Percentiles rank a stretch among this genome's conserved stretches.
These are phyloP conservation scores for Zophobas atratus DNA, from an alignment of 1,140 invertebrate species.

Conservation along the genomic window DNA sequence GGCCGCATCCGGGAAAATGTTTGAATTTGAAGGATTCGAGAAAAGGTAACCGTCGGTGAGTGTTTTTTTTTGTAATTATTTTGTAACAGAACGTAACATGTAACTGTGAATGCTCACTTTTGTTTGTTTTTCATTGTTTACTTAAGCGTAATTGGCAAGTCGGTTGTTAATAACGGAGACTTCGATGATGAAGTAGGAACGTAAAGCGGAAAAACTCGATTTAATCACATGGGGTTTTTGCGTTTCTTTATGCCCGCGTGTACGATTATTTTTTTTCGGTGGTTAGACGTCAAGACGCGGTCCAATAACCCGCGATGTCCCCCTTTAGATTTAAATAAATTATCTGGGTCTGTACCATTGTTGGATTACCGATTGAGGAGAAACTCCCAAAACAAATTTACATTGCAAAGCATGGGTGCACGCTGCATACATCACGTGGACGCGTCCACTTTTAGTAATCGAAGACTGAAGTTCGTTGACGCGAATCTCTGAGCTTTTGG, in stretches of 20 bases:
- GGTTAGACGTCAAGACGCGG: slow-evolving; percentile 4
- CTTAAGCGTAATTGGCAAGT: background rate
- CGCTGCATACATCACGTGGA: slow-evolving; percentile 2
- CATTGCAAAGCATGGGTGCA: slow-evolving; percentile 12
- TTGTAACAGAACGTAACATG: no score
- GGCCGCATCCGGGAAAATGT: background rate
- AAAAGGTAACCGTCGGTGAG: background rate
- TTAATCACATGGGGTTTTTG: no score
- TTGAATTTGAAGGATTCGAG: no score
- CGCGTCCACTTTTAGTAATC: slow-evolving; percentile 1
- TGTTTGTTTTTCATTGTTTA: no score
- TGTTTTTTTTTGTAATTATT: background rate
- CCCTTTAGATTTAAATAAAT: background rate
- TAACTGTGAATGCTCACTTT: no score
- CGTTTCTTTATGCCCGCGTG: no score
- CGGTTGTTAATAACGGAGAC: slow-evolving; percentile 27
- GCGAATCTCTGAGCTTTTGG: background rate
- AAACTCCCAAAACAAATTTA: slow-evolving; percentile 18
- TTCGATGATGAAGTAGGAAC: slow-evolving; percentile 12
- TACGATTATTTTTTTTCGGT: background rate
- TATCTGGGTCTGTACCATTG: slow-evolving; percentile 23
- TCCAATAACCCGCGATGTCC: slow-evolving; percentile 29
- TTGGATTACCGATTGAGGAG: slow-evolving; percentile 8
- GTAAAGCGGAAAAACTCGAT: background rate
- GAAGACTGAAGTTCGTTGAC: background rate